These are phyloP conservation scores for Acrocephalus kingi DNA, from an alignment of 2,113 vertebrate species.

Conservation along the genomic window DNA sequence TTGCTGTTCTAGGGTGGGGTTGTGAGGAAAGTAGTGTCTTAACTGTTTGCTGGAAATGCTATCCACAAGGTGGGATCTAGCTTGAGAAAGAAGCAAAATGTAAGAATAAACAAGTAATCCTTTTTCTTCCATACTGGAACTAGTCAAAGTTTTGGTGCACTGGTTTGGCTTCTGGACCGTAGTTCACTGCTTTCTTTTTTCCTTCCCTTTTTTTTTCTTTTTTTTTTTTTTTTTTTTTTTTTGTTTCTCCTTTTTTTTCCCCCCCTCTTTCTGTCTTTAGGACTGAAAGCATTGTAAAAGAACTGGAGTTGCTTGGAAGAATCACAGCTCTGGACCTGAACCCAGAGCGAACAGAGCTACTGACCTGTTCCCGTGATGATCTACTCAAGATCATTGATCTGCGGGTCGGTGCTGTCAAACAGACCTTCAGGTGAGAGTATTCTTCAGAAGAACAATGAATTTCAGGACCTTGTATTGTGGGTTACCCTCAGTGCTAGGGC, in stretches of 20 bases:
- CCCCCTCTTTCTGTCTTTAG: slow-evolving; percentile 46
- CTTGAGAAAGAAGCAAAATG: not conserved
- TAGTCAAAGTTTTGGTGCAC: not conserved
- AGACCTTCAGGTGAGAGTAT: slow-evolving; percentile 86
- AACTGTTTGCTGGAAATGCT: not conserved
- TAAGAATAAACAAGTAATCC: not conserved
- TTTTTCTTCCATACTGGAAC: not conserved
- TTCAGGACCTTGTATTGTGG: not conserved
- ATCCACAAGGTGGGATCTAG: not conserved
- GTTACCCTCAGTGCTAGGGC: not conserved
- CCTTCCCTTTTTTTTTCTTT: too few relatives aligned
- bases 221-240: not conserved
- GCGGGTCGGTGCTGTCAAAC: slow-evolving; percentile 79
- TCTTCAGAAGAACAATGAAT: not conserved
- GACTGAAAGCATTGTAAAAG: slow-evolving; percentile 88
- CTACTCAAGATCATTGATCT: slow-evolving; percentile 92
- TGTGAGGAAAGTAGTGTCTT: not conserved
- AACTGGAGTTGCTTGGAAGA: slow-evolving; percentile 89
- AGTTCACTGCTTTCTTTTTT: not conserved
- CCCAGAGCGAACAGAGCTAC: slow-evolving; percentile 90
- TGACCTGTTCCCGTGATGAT: slow-evolving; percentile 94
- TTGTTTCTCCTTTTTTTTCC: too few relatives aligned
- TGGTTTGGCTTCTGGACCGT: not conserved
- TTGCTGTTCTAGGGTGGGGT: not conserved
- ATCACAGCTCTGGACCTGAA: slow-evolving; percentile 95